Percentiles rank a stretch among this genome's conserved stretches.
Conservation (phyloP, 2,113 vertebrate species). For the Mastomys natalensis region DNA sequence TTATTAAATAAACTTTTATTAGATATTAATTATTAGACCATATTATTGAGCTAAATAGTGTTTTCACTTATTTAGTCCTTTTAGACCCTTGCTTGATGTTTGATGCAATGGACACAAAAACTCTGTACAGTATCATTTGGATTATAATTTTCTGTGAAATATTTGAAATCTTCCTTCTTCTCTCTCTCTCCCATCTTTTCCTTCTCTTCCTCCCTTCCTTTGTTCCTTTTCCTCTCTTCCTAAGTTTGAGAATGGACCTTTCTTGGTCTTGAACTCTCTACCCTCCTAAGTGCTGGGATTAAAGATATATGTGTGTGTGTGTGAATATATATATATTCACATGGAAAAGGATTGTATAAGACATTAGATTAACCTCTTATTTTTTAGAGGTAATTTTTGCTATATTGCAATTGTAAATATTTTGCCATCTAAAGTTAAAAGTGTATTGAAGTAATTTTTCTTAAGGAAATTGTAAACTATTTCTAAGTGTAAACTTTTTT, state of each 20-base stretch:
- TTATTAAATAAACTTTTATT: not conserved
- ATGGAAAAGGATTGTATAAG: not conserved
- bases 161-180: not conserved
- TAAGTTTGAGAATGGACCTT: not conserved
- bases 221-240: not conserved
- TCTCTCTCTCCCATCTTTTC: no score
- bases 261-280: not conserved
- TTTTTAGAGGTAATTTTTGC: not conserved
- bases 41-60: not conserved
- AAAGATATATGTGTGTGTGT: no score
- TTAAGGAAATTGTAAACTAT: not conserved
- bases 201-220: not conserved
- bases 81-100: not conserved
- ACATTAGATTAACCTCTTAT: not conserved
- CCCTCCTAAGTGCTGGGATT: not conserved
- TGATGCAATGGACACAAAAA: not conserved
- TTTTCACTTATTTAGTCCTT: not conserved
- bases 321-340: no score
- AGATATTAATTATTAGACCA: not conserved
- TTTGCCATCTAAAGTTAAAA: not conserved
- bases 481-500: not conserved
- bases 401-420: not conserved
- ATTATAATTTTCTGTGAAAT: not conserved
- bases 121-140: not conserved
- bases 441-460: not conserved